Evolutionary conservation across 2,888 invertebrate genomes (phyloP), one percentile per base, ranked within the genome.

Genomic region (Colletes collaris): DNA sequence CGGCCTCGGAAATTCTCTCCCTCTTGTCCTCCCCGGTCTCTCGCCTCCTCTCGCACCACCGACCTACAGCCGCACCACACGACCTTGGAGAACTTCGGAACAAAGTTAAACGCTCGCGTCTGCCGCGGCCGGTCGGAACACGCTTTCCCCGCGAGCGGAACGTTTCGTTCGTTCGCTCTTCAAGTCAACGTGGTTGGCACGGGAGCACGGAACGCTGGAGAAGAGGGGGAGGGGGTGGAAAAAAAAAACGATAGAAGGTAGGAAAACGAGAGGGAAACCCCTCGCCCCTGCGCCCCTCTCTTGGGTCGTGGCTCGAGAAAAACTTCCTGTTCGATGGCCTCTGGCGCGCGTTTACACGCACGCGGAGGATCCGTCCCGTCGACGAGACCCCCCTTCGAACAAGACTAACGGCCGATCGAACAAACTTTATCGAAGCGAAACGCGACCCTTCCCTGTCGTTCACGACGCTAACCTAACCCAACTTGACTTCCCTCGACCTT

Each of bases 51-150:
- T 79, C 77, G 87, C 86, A 86, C 86, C 84, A 86, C 86, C 90
- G 90, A 90, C 89, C 90, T 89, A 90, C 87, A 89, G 83, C 83
- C 83, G 81, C 75, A 64, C 66, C 89, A 86, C 87, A 85, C 89
- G 90, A 89, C 90, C 90, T 89, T 90, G 90, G 88, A 87, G 88
- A 91, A 92, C 91, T 92, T 92, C 84, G 87, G 90, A 92, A 92
- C 92, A 92, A 92, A 92, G 92, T 92, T 92, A 91, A 90, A 89
- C 89, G 87, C 83, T 84, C 86, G 79, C 76, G 83, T 79, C 86
- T 85, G 79, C 65, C 73, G 63, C 65, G 85, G 82, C 27, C 49
- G 46, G 49, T 75, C 2, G 27, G 1, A 27, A 67, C 82, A 73
- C 72, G 81, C 62, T 79, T 77, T 76, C 72, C 72, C 46, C 63